Conservation (phyloP, 2,113 vertebrate genomes). For the Phalacrocorax pelagicus region DNA sequence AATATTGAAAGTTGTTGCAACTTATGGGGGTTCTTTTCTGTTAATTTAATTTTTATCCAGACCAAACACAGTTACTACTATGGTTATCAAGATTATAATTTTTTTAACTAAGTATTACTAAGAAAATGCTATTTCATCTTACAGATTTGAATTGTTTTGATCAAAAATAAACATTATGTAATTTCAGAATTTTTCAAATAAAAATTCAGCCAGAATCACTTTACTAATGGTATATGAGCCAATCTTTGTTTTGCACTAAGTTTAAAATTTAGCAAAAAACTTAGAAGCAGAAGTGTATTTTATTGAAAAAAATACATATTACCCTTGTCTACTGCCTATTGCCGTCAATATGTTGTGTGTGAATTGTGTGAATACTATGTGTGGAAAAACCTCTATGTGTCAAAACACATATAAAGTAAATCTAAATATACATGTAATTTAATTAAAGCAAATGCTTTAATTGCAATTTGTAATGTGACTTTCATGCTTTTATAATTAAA, state of each 20-base stretch:
- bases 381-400: background rate
- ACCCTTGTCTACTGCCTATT: background rate
- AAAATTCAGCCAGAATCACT: background rate
- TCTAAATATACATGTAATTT: background rate
- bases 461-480: background rate
- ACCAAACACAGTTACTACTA: background rate
- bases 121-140: background rate
- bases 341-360: background rate
- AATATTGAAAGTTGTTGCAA: background rate
- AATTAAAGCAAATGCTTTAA: background rate
- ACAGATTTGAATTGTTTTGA: background rate
- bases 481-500: background rate
- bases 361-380: background rate
- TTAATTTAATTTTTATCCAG: background rate
- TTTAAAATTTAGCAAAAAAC: background rate
- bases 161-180: background rate
- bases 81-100: background rate
- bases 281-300: background rate
- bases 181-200: background rate
- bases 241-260: background rate
- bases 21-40: background rate
- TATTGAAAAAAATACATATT: background rate
- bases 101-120: background rate
- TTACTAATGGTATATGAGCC: background rate
- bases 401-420: background rate